Evolutionary conservation across 2,888 invertebrate species (phyloP).

Genomic region (Epistrophe grossulariae): DNA sequence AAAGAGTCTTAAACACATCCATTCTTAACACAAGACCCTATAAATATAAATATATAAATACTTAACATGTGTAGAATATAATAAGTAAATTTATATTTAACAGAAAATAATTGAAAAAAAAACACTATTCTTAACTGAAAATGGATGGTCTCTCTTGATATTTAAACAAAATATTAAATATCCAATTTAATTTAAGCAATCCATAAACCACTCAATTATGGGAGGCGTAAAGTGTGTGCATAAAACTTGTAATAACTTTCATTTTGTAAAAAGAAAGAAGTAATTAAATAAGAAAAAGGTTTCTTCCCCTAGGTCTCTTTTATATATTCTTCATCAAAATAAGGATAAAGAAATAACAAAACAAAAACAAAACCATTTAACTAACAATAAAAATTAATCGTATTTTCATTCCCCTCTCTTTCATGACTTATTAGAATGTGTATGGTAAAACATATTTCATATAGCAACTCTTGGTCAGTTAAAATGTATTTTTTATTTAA

Average conservation of each 20-base stretch:
- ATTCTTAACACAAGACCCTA: conserved; percentile 57
- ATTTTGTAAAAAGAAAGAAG: conserved; percentile 39
- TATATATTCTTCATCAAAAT: conserved; percentile 23
- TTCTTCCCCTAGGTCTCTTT: conserved; percentile 60
- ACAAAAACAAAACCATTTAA: conserved; percentile 6
- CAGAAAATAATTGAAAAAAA: conserved; percentile 50
- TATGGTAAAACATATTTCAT: neutral
- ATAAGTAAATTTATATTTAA: conserved; percentile 71
- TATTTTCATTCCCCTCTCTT: conserved; percentile 45
- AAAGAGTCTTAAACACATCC: conserved; percentile 76
- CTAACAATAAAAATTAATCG: conserved; percentile 12
- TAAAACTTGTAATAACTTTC: conserved; percentile 76
- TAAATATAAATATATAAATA: conserved; percentile 46
- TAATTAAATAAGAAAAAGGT: conserved; percentile 59
- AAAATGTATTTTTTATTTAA: conserved; percentile 24
- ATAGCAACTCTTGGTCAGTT: conserved; percentile 42
- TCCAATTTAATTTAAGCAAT: conserved; percentile 69
- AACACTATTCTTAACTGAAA: conserved; percentile 77
- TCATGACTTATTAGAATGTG: conserved; percentile 13
- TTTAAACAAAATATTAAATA: conserved; percentile 76
- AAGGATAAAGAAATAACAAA: conserved; percentile 28
- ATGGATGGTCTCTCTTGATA: conserved; percentile 79
- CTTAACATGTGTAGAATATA: conserved; percentile 73
- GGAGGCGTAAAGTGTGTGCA: conserved; percentile 77
- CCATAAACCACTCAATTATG: conserved; percentile 57